A percentile compares a stretch with the other conserved stretches of the same genome.
These are phyloP conservation scores for Platycheirus rosarum DNA, from an alignment of 2,888 invertebrate species.

Conservation along the genomic window DNA sequence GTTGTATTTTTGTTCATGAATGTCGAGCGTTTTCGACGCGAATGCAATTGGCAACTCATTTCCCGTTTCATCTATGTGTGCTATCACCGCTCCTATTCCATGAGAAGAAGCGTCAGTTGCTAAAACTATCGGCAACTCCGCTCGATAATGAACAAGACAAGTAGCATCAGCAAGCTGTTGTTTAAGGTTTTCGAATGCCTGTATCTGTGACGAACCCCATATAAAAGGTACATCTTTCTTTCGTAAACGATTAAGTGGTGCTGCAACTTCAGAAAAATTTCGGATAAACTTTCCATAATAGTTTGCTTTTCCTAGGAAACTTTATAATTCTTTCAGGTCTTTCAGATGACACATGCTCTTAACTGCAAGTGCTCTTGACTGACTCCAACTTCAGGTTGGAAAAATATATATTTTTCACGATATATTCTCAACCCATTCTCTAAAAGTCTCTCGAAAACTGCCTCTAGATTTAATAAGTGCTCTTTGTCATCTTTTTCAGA, in stretches of 20 bases:
- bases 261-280: conserved; percentile 18
- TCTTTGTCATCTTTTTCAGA: conserved; percentile 50
- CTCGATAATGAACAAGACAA: conserved; percentile 51
- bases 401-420: conserved; percentile 52
- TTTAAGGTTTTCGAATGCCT: conserved; percentile 39
- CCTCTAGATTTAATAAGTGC: conserved; percentile 41
- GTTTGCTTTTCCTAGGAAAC: conserved; percentile 41
- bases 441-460: conserved; percentile 34
- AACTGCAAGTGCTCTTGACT: conserved; percentile 52
- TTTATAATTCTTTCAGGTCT: conserved; percentile 52
- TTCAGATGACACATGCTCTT: conserved; percentile 40
- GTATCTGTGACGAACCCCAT: conserved; percentile 35
- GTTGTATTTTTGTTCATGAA: conserved; percentile 48
- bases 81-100: conserved; percentile 55
- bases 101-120: conserved; percentile 56
- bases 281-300: conserved; percentile 31
- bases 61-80: conserved; percentile 45
- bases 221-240: conserved; percentile 30
- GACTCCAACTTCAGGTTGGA: conserved; percentile 58
- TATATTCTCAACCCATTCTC: conserved; percentile 42
- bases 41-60: conserved; percentile 54
- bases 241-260: conserved; percentile 3
- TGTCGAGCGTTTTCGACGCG: conserved; percentile 63
- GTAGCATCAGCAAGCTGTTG: conserved; percentile 16
- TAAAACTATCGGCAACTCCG: conserved; percentile 47